A percentile compares a stretch with the other conserved stretches of the same genome.
These are phyloP conservation scores for Cranoglanis bouderius DNA, from an alignment of 2,113 vertebrate genomes.

Conservation along the genomic window DNA sequence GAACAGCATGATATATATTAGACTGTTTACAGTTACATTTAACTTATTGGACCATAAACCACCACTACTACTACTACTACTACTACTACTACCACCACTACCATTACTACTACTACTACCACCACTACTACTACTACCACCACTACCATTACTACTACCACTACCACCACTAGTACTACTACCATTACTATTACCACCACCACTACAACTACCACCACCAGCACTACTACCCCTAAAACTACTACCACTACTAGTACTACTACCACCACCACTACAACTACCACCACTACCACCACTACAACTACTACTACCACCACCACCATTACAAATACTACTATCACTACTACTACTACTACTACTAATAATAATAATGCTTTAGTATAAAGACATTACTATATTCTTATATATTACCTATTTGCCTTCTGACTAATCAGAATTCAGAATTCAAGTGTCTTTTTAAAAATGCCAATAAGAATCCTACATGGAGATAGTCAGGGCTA, in stretches of 20 bases:
- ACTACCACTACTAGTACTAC: neutral
- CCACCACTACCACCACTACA: too few relatives aligned
- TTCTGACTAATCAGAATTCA: neutral
- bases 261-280: too few relatives aligned
- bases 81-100: too few relatives aligned
- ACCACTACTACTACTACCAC: too few relatives aligned
- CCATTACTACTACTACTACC: too few relatives aligned
- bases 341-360: neutral
- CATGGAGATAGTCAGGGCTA: neutral
- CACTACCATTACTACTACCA: too few relatives aligned
- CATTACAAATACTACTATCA: too few relatives aligned
- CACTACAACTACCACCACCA: neutral
- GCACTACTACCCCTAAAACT: neutral
- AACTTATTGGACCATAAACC: too few relatives aligned
- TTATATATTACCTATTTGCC: neutral
- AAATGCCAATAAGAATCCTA: neutral
- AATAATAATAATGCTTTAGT: neutral
- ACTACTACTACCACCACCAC: too few relatives aligned
- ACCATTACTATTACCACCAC: too few relatives aligned
- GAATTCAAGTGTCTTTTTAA: neutral
- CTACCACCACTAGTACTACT: neutral
- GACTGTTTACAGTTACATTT: too few relatives aligned
- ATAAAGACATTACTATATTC: neutral
- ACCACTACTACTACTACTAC: neutral
- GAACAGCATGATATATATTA: too few relatives aligned